A percentile compares a stretch with the other conserved stretches of the same genome.
phyloP scores from a whole-genome alignment of 2,113 vertebrate genomes.

The Meles meles region DNA sequence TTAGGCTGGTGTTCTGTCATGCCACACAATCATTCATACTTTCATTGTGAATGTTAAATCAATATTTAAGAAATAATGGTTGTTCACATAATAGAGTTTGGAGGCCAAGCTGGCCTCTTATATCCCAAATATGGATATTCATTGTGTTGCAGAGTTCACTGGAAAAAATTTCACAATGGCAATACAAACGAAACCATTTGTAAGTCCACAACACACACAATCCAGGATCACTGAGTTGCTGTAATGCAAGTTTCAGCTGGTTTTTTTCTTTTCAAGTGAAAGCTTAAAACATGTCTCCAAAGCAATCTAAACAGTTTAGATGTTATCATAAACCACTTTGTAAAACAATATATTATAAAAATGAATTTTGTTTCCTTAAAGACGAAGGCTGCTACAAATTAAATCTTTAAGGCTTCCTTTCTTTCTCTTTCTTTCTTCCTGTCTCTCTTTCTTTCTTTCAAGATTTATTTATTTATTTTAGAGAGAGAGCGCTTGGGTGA shows the following conservation, averaged over 20 bases:
- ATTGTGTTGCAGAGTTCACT: background rate
- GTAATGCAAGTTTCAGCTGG: background rate
- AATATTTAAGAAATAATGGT: background rate
- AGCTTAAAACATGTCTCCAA: background rate
- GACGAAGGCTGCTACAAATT: background rate
- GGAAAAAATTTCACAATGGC: background rate
- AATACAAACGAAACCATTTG: background rate
- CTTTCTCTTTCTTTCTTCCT: background rate
- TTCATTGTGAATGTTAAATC: background rate
- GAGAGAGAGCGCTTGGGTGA: background rate
- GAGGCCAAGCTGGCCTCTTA: background rate
- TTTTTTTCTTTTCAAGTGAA: background rate
- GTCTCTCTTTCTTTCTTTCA: background rate
- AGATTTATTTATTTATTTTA: background rate
- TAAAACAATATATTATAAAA: constrained; percentile 26
- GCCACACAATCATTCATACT: background rate
- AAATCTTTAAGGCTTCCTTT: too few relatives aligned
- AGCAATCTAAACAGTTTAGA: background rate
- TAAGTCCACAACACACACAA: background rate
- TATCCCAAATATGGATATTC: background rate
- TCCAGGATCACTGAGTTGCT: background rate
- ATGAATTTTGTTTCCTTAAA: background rate
- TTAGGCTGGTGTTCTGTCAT: background rate
- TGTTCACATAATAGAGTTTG: background rate
- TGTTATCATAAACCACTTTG: background rate